Percentiles rank a stretch among this genome's conserved stretches.
Evolutionary conservation across 2,797 vertebrate species (phyloP).

Genomic region (Lacerta bilineata): DNA sequence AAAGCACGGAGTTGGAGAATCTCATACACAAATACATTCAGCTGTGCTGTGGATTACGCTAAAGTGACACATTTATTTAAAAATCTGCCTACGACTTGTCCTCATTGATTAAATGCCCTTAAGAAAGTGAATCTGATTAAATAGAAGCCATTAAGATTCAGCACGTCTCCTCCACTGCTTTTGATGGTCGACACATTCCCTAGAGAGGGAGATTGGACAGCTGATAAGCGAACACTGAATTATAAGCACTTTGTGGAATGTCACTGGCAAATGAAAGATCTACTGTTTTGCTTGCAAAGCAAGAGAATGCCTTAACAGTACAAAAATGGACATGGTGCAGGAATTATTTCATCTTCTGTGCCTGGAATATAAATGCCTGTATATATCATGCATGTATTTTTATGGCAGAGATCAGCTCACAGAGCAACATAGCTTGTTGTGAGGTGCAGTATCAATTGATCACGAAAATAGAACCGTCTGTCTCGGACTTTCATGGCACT

Average conservation of each 20-base stretch:
- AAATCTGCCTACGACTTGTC: slow-evolving; percentile 85
- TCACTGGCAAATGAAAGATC: slow-evolving; percentile 81
- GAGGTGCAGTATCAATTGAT: slow-evolving; percentile 56
- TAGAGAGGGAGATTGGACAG: slow-evolving; percentile 82
- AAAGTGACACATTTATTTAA: slow-evolving; percentile 87
- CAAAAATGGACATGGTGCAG: slow-evolving; percentile 72
- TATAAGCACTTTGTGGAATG: slow-evolving; percentile 84
- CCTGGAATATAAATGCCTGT: slow-evolving; percentile 70
- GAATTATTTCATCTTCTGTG: slow-evolving; percentile 75
- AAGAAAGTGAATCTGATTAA: slow-evolving; percentile 85
- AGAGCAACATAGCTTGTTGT: slow-evolving; percentile 45
- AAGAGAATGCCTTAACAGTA: slow-evolving; percentile 70
- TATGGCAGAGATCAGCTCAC: slow-evolving; percentile 42
- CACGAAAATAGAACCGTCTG: slow-evolving; percentile 53
- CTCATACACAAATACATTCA: slow-evolving; percentile 82
- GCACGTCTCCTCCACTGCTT: slow-evolving; percentile 78
- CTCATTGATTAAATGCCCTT: slow-evolving; percentile 87
- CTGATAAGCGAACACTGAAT: slow-evolving; percentile 87
- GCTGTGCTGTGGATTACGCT: slow-evolving; percentile 79
- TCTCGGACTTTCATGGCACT: slow-evolving; percentile 52
- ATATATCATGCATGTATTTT: slow-evolving; percentile 42
- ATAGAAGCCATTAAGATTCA: slow-evolving; percentile 83
- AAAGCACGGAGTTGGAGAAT: slow-evolving; percentile 75
- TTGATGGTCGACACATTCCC: slow-evolving; percentile 85
- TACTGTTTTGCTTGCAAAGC: slow-evolving; percentile 82